A percentile compares a stretch with the other conserved stretches of the same genome.
phyloP scores from a whole-genome alignment of 1,140 invertebrate species.

The Panonychus citri region DNA sequence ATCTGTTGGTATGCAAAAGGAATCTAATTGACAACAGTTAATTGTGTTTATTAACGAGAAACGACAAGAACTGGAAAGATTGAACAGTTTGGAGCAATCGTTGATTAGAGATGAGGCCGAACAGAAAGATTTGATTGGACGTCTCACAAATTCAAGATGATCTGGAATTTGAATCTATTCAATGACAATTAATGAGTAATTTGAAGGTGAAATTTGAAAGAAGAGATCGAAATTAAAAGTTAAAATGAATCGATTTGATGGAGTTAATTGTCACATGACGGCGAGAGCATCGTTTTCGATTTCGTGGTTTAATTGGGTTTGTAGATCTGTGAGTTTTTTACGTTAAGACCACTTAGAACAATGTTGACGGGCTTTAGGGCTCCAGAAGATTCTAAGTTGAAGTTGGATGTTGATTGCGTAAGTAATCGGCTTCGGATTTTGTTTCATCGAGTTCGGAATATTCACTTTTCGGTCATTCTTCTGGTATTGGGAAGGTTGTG shows the following conservation, averaged over 20 bases:
- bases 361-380: slow-evolving; percentile 89
- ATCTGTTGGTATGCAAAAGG: slow-evolving; percentile 51
- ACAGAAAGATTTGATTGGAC: slow-evolving; percentile 54
- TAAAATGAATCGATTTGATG: no score
- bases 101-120: slow-evolving; percentile 53
- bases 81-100: slow-evolving; percentile 51
- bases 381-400: slow-evolving; percentile 85
- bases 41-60: slow-evolving; percentile 58
- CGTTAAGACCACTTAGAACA: slow-evolving; percentile 72
- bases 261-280: not conserved
- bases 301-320: slow-evolving; percentile 43
- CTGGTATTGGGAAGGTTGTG: slow-evolving; percentile 85
- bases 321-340: slow-evolving; percentile 81
- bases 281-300: not conserved
- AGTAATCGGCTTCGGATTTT: slow-evolving; percentile 53
- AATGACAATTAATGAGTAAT: no score
- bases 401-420: slow-evolving; percentile 74
- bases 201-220: no score
- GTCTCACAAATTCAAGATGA: slow-evolving; percentile 22
- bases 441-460: slow-evolving; percentile 68
- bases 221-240: no score
- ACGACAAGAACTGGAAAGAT: slow-evolving; percentile 46
- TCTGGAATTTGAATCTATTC: no score
- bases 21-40: slow-evolving; percentile 52
- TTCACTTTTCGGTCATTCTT: slow-evolving; percentile 98